phyloP scores from a whole-genome alignment of 1,140 invertebrate species.

The Pararge aegeria region DNA sequence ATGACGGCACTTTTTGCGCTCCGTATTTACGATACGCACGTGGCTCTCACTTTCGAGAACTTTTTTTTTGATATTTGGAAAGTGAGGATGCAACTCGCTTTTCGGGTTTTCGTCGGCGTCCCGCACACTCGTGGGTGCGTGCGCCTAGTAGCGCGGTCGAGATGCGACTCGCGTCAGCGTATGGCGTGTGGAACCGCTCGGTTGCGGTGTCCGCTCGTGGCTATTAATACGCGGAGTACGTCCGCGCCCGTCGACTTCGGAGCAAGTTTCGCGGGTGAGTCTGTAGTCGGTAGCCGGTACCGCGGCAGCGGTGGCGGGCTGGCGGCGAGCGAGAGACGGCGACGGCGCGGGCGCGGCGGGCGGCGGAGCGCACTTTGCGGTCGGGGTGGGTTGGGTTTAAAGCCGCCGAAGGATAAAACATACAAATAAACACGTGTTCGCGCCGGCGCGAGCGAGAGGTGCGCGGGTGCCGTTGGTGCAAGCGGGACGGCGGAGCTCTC shows the following conservation, averaged over 20 bases:
- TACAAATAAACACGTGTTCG: conserved; percentile 82
- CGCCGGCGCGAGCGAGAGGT: conserved; percentile 77
- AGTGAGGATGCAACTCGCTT: neutral
- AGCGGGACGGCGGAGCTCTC: conserved; percentile 60
- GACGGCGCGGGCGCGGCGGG: conserved; percentile 70
- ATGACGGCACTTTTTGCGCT: conserved; percentile 72
- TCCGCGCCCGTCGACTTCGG: conserved; percentile 74
- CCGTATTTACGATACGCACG: conserved; percentile 70
- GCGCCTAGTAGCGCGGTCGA: conserved; percentile 50
- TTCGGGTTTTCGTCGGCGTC: conserved; percentile 23
- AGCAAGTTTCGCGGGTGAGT: conserved; percentile 75
- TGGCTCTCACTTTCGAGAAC: conserved; percentile 56
- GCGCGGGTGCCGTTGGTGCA: conserved; percentile 41
- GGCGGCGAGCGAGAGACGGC: conserved; percentile 70
- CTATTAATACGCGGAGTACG: conserved; percentile 75
- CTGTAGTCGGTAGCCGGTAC: conserved; percentile 51
- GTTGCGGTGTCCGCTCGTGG: conserved; percentile 66
- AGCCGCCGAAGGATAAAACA: conserved; percentile 81
- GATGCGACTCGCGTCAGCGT: conserved; percentile 55
- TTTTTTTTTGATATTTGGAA: conserved; percentile 1
- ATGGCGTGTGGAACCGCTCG: conserved; percentile 36
- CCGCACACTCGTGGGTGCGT: conserved; percentile 47
- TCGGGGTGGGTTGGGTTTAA: conserved; percentile 80
- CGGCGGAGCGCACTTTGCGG: conserved; percentile 77
- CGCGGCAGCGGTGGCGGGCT: conserved; percentile 57